These are phyloP conservation scores for Steromphala cineraria DNA, from an alignment of 2,888 invertebrate genomes.

Conservation along the genomic window DNA sequence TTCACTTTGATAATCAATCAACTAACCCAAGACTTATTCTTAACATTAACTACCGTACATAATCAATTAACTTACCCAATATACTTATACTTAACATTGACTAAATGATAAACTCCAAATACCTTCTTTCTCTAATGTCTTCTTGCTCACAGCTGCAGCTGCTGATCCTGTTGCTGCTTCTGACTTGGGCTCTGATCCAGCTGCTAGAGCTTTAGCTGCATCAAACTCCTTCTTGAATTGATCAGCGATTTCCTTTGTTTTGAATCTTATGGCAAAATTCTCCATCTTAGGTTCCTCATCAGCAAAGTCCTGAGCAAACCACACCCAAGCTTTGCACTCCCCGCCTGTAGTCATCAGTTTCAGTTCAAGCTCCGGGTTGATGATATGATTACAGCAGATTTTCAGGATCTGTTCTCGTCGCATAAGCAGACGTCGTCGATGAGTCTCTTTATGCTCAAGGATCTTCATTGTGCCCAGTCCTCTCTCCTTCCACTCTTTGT, in stretches of 20 bases:
- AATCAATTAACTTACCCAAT: too few relatives aligned
- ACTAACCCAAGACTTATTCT: background rate
- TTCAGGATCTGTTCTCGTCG: constrained; percentile 90
- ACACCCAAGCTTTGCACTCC: constrained; percentile 87
- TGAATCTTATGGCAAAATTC: constrained; percentile 88
- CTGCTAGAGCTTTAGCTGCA: constrained; percentile 54
- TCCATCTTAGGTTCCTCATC: constrained; percentile 84
- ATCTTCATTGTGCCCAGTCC: constrained; percentile 78
- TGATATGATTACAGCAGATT: constrained; percentile 92
- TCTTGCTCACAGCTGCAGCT: background rate
- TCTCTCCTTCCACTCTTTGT: constrained; percentile 76
- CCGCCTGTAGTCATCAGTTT: constrained; percentile 83
- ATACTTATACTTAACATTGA: background rate
- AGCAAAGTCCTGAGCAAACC: constrained; percentile 89
- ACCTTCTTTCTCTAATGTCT: background rate
- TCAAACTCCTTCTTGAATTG: constrained; percentile 85
- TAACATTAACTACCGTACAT: too few relatives aligned
- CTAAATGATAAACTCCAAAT: background rate
- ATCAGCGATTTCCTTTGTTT: constrained; percentile 84
- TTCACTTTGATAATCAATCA: too few relatives aligned
- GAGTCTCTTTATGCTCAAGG: constrained; percentile 82
- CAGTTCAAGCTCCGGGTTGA: constrained; percentile 85
- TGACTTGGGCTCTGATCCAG: background rate
- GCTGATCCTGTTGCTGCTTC: background rate
- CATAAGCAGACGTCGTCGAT: constrained; percentile 86